Base-by-base conservation (phyloP, 2,797 vertebrate genomes). In the Microctenopoma steveboyesi region DNA sequence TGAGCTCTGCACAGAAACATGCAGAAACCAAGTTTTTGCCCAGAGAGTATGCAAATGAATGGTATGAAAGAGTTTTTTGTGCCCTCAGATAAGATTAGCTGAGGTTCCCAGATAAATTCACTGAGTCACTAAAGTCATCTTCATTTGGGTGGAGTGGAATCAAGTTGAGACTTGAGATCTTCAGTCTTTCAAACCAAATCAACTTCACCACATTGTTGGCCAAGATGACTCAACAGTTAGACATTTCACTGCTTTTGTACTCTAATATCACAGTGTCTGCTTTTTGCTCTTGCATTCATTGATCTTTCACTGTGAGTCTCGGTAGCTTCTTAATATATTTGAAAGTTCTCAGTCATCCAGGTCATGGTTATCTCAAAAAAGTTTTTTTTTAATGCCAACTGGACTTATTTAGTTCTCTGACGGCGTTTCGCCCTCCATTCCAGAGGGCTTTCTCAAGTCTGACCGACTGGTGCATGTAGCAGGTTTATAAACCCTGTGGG, bases 131-230 rank as follows among this genome's bases (percentile, higher is more conserved):
- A 46, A 39, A 30, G 12, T 2, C 4, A 35, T 55, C 30, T 60
- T 64, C 33, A 16, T 63, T 43, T 75, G 60, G 75, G 76, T 78
- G 65, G 65, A 67, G 60, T 13, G 64, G 22, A 64, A 61, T 70
- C 64, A 73, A 68, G 82, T 25, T 15, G 30, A 74, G 69, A 70
- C 79, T 16, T 78, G 69, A 33, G 15, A 46, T 12, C 25, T 39
- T 11, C 40, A 11, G 2, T 11, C 3, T 7, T 48, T 15, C 4
- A 25, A 48, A 55, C 22, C 22, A 22, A 22, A 22, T 22, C 22
- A 22, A 1, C 18, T 6, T 43, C n/a, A 12, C 11, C 13, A 28
- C 22, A 4, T 28, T 40, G 27, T 22, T 48, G 25, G 33, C 49
- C 10, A 40, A 14, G 52, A 25, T 76, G 68, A 76, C 28, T 82